phyloP scores from a whole-genome alignment of 2,888 invertebrate genomes.

The Eueremaeus valkanovi region DNA sequence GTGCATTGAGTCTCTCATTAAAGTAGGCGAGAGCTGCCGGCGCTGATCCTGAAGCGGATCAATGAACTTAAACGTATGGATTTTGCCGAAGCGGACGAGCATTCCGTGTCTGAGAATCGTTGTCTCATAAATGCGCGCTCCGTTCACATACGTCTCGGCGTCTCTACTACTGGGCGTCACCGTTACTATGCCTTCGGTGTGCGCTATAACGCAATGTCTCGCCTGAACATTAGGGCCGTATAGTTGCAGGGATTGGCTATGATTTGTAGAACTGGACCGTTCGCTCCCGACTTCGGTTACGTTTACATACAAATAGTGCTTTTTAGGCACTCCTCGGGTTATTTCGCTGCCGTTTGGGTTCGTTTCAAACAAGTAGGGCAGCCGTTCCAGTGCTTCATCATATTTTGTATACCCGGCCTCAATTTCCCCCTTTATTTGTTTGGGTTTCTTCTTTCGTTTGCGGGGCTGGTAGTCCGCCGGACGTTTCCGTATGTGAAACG shows the following conservation, averaged over 20 bases:
- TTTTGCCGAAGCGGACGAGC: constrained; percentile 57
- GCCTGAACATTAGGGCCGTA: constrained; percentile 89
- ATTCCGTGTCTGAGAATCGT: constrained; percentile 69
- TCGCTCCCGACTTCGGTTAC: constrained; percentile 72
- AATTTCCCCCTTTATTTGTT: constrained; percentile 45
- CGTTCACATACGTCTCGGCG: constrained; percentile 91
- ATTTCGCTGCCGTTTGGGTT: constrained; percentile 64
- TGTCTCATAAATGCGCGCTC: constrained; percentile 83
- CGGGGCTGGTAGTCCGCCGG: constrained; percentile 86
- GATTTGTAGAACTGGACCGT: constrained; percentile 53
- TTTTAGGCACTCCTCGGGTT: constrained; percentile 54
- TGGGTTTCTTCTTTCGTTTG: constrained; percentile 73
- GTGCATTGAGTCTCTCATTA: constrained; percentile 21
- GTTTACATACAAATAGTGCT: constrained; percentile 60
- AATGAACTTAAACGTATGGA: constrained; percentile 57
- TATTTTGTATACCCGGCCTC: constrained; percentile 40
- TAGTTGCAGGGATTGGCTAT: constrained; percentile 50
- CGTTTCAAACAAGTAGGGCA: constrained; percentile 71
- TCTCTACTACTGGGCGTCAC: constrained; percentile 89
- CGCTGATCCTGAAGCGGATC: constrained; percentile 52
- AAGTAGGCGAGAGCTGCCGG: constrained; percentile 16
- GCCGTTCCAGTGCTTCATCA: constrained; percentile 48
- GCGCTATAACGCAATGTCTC: constrained; percentile 89
- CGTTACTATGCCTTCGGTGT: constrained; percentile 82
- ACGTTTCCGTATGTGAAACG: constrained; percentile 91